Evolutionary conservation across 2,113 vertebrate species (phyloP), one percentile per base, ranked within the genome.

Genomic region (Siphamia tubifer): DNA sequence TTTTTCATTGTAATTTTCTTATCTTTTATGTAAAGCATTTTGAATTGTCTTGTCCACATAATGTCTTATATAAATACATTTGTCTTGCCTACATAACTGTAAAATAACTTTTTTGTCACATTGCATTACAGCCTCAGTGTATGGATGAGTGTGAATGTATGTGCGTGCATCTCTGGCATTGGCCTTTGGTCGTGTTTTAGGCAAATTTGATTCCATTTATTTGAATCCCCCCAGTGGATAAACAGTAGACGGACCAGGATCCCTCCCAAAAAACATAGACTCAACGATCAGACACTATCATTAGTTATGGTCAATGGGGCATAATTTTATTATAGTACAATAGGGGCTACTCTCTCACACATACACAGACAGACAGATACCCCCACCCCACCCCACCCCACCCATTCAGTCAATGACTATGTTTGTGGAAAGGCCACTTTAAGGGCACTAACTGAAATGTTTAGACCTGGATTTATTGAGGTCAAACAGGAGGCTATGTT

Each of bases 381-480:
- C 17, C 30, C 35, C 66, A 49, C 68, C n/a, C n/a, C n/a, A n/a
- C 32, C 48, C 68, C 68, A 36, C 48, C 27, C 20, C 57, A 49
- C 69, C 65, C 61, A 71, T 79, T 76, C 7, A 72, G 60, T 73
- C 45, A 69, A 74, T 35, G 45, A 70, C 73, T 64, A 36, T 69
- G 72, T 87, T 85, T 84, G 81, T 74, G 36, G 55, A 77, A 78
- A 83, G 85, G 86, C 86, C 81, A 86, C 74, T 74, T 74, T 83
- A 57, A 84, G 81, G 87, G 68, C 79, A 86, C 74, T 82, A 81
- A 89, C 69, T 83, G 67, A 90, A 86, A 83, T 85, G 87, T 86
- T 91, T 86, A 75, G 66, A 23, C 42, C 82, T 89, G 73, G 83
- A 90, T 92, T 91, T 90, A 91, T 91, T 87, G 88, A 90, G 89